Evolutionary conservation across 1,140 invertebrate genomes (phyloP).

Genomic region (Hycleus phaleratus): DNA sequence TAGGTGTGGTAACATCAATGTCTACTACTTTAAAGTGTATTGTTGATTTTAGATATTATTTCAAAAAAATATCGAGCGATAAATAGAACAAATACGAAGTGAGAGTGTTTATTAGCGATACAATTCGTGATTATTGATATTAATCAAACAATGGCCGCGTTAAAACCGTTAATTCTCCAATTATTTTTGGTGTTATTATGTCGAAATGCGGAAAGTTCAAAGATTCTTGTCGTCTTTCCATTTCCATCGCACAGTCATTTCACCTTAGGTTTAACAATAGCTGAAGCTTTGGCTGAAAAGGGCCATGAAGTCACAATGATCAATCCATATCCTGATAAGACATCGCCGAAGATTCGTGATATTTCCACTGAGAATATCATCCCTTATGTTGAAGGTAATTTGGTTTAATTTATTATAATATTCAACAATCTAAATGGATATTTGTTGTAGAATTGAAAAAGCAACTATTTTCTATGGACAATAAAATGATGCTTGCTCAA

Average conservation of each 20-base stretch:
- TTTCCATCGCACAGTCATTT: conserved; percentile 4
- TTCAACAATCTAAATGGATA: too few relatives aligned
- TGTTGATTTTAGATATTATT: too few relatives aligned
- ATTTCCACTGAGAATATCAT: not conserved
- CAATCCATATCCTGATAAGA: conserved; percentile 37
- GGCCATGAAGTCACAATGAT: conserved; percentile 42
- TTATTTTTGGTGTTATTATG: not conserved
- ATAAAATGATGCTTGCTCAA: too few relatives aligned
- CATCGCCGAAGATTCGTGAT: not conserved
- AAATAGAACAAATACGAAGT: too few relatives aligned
- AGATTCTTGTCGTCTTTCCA: conserved; percentile 2
- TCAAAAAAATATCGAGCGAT: too few relatives aligned
- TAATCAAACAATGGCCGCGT: not conserved
- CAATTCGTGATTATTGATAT: not conserved
- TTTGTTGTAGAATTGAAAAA: not conserved
- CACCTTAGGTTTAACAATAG: not conserved
- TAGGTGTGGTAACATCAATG: too few relatives aligned
- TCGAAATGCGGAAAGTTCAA: not conserved
- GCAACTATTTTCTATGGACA: not conserved
- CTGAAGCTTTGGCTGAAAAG: not conserved
- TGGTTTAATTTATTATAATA: not conserved
- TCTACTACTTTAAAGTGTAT: too few relatives aligned
- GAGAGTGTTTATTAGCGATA: too few relatives aligned
- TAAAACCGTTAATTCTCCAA: not conserved
- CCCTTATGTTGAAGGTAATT: conserved; percentile 1